Percentiles rank a stretch among this genome's conserved stretches.
Evolutionary conservation across 2,888 invertebrate species (phyloP).

Genomic region (Strigamia transsilvanica): DNA sequence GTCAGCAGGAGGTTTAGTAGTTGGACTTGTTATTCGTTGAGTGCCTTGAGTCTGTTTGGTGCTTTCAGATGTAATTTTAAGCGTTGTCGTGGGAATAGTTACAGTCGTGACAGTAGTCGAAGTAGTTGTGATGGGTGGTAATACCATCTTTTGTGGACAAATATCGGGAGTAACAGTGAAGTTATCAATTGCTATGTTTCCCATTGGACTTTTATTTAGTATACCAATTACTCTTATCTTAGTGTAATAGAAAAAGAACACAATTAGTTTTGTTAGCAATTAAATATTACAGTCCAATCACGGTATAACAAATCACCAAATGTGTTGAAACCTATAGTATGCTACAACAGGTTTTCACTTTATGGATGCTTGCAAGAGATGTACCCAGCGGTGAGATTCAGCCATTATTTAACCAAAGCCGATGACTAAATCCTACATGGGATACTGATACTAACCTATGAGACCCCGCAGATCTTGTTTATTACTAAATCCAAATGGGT

Average conservation of each 20-base stretch:
- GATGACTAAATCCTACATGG: too few species aligned
- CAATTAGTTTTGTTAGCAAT: neutral
- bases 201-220: neutral
- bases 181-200: slow-evolving; percentile 12
- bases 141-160: neutral
- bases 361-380: too few species aligned
- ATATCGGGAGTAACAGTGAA: neutral
- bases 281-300: neutral
- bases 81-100: neutral
- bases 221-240: neutral
- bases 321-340: too few species aligned
- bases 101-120: neutral
- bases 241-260: neutral
- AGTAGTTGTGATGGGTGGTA: neutral
- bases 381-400: too few species aligned
- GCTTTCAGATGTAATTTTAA: neutral
- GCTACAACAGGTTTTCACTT: too few species aligned
- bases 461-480: too few species aligned
- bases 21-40: neutral
- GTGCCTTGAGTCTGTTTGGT: neutral
- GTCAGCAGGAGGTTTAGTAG: neutral
- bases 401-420: too few species aligned
- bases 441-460: too few species aligned
- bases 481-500: too few species aligned
- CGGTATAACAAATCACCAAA: too few species aligned